phyloP scores from a whole-genome alignment of 2,888 invertebrate species.

The Plutella xylostella region DNA sequence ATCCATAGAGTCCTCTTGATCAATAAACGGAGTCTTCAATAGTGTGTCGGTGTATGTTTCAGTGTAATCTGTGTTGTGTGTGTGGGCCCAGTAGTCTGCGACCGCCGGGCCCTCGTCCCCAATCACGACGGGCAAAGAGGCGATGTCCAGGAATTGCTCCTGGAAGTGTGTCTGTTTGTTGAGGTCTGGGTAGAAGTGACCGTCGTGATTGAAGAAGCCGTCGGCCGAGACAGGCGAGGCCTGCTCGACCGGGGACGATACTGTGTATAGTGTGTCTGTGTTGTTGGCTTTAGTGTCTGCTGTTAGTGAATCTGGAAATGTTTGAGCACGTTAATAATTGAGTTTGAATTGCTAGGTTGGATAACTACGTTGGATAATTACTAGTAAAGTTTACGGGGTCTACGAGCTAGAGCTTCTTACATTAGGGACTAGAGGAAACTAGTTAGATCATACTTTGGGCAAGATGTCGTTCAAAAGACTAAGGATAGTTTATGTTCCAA shows the following conservation, averaged over 20 bases:
- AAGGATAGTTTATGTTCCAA: not conserved
- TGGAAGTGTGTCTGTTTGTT: conserved; percentile 31
- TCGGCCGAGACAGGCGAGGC: conserved; percentile 34
- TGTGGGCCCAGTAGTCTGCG: conserved; percentile 31
- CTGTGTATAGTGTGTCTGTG: conserved; percentile 55
- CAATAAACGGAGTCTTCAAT: conserved; percentile 48
- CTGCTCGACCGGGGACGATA: conserved; percentile 36
- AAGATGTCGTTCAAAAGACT: conserved; percentile 4
- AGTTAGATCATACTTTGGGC: conserved; percentile 3
- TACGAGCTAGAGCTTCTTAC: no score
- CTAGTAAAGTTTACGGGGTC: no score
- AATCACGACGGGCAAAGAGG: conserved; percentile 49
- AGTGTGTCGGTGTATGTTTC: conserved; percentile 34
- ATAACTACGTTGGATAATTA: no score
- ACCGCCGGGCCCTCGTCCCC: conserved; percentile 25
- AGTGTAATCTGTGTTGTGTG: conserved; percentile 33
- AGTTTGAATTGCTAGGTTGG: no score
- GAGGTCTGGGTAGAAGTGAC: conserved; percentile 26
- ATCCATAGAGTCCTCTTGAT: conserved; percentile 53
- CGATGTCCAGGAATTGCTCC: conserved; percentile 48
- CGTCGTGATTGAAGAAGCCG: conserved; percentile 29
- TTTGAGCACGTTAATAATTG: no score
- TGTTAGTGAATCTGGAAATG: conserved; percentile 37
- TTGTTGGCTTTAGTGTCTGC: conserved; percentile 50
- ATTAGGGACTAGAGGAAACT: no score